Evolutionary conservation across 2,888 invertebrate species (phyloP), one percentile per base, ranked within the genome.

Genomic region (Scrobipalpa costella): DNA sequence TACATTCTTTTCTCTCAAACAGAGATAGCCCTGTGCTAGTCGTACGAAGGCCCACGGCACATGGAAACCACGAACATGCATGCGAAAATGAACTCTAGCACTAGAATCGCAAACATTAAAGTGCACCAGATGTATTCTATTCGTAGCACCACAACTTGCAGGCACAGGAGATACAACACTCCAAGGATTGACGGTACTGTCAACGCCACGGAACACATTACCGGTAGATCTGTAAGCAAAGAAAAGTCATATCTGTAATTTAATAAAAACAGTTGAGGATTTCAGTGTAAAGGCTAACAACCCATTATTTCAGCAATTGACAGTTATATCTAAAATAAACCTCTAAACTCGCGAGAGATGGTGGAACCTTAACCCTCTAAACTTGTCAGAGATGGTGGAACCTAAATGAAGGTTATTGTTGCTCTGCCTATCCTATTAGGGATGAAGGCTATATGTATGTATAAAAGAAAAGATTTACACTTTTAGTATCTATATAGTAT

Each of bases 61-160:
- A 93, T 92, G 65, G 93, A 93, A 63, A 91, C 93, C 73, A 94
- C 90, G 73, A 93, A 97, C 86, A 97, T 93, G 71, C 96, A 92
- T 66, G 97, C 97, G 85, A 97, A 97, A 68, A 96, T 86, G 72
- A 97, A 93, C 91, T 98, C 97, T 36, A 96, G 90, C 49, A 93
- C 92, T 82, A 98, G 95, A 73, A 98, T 93, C 63, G 93, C 93
- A 67, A 98, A 89, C 93, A 98, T 96, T 77, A 98, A 95, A 69
- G 95, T 95, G 84, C 97, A 96, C 82, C 98, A 94, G 77, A 98
- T 97, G 74, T 96, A 95, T 90, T 98, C 98, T 74, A 98, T 93
- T 77, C 96, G 93, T 65, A 98, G 93, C 62, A 97, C 95, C 80
- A 96, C 96, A 61, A 95, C 95, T 92, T 98, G 98, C 95, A 96